Evolutionary conservation across 2,888 invertebrate genomes (phyloP).

Genomic region (Troides oblongomaculatus): DNA sequence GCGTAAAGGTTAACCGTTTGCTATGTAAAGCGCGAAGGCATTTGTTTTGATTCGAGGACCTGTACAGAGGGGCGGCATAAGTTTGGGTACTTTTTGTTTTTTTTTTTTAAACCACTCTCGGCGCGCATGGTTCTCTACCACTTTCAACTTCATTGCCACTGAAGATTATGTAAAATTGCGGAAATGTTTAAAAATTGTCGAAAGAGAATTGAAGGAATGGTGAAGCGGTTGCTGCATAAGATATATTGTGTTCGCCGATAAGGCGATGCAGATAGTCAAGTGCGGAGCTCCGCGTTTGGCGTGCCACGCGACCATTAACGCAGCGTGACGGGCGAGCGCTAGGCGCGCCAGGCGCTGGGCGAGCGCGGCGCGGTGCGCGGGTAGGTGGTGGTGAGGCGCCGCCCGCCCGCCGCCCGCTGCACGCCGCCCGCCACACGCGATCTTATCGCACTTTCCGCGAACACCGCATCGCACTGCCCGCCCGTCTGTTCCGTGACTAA

Average conservation of each 20-base stretch:
- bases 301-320: conserved; percentile 74
- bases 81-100: too few species aligned
- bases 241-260: conserved; percentile 50
- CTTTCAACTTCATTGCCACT: too few species aligned
- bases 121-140: too few species aligned
- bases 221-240: conserved; percentile 31
- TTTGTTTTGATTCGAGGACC: too few species aligned
- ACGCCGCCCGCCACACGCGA: conserved; percentile 77
- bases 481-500: conserved; percentile 68
- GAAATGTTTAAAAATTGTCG: too few species aligned
- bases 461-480: conserved; percentile 73
- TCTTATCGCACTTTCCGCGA: conserved; percentile 77
- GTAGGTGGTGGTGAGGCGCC: conserved; percentile 44
- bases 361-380: conserved; percentile 35
- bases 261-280: conserved; percentile 68
- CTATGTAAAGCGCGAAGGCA: too few species aligned
- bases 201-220: not conserved
- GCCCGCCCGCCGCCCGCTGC: conserved; percentile 72
- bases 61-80: too few species aligned
- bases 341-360: too few species aligned
- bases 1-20: too few species aligned
- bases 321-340: conserved; percentile 69
- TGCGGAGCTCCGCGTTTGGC: conserved; percentile 46
- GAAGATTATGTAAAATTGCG: too few species aligned
- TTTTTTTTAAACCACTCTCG: too few species aligned